Conservation (phyloP, 2,797 vertebrate species). For the Loriculus beryllinus region DNA sequence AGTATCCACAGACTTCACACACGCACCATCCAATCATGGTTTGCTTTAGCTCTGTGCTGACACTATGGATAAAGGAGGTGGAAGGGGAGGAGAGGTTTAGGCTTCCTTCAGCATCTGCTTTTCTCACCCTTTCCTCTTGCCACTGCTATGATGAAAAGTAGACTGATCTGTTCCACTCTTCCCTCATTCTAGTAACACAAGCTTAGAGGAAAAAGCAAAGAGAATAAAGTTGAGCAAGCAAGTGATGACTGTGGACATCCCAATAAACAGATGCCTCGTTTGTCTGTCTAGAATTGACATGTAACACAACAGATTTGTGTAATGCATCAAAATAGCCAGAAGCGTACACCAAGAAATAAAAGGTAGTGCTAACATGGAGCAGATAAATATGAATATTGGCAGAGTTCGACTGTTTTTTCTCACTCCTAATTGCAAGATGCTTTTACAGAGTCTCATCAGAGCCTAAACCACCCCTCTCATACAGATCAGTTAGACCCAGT, state of each 20-base stretch:
- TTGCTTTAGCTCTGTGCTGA: background rate
- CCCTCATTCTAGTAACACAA: background rate
- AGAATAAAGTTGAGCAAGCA: background rate
- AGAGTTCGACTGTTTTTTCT: background rate
- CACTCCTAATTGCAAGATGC: conserved; percentile 12
- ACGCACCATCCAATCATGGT: rapidly evolving
- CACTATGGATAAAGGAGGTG: background rate
- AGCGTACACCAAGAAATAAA: background rate
- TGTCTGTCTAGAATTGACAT: background rate
- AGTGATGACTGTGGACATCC: background rate
- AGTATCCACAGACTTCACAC: background rate
- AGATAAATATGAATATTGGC: background rate
- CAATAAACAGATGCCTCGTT: background rate
- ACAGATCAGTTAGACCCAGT: background rate
- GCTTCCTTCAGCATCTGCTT: background rate
- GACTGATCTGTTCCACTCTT: background rate
- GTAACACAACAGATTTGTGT: background rate
- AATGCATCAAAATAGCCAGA: background rate
- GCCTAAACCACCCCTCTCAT: background rate
- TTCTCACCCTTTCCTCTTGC: background rate
- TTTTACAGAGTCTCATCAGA: background rate
- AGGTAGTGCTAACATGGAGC: background rate
- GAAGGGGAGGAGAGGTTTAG: background rate
- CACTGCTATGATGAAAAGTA: background rate
- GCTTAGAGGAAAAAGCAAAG: background rate